Evolutionary conservation across 2,888 invertebrate genomes (phyloP).

Genomic region (Melanotus villosus): DNA sequence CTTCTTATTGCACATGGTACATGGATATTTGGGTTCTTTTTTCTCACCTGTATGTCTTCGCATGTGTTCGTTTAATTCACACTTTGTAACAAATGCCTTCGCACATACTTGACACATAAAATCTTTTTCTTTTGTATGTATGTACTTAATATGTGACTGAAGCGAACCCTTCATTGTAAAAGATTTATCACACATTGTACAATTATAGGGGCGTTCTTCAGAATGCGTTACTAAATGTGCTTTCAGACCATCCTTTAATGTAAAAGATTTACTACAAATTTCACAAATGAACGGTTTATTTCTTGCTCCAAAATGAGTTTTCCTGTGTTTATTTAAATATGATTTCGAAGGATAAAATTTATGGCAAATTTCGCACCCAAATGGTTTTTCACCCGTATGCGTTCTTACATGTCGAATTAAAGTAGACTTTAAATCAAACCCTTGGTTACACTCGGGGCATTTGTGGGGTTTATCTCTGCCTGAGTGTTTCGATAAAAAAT

Average conservation of each 20-base stretch:
- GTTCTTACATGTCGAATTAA: constrained; percentile 53
- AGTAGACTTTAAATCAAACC: constrained; percentile 53
- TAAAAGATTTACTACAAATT: constrained; percentile 41
- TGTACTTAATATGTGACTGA: constrained; percentile 32
- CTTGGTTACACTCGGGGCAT: constrained; percentile 52
- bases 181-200: constrained; percentile 31
- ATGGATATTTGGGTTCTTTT: constrained; percentile 31
- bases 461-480: constrained; percentile 43
- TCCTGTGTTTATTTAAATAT: constrained; percentile 38
- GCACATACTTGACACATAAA: constrained; percentile 42
- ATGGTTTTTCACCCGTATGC: constrained; percentile 52
- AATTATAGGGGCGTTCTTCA: constrained; percentile 29
- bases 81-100: constrained; percentile 38
- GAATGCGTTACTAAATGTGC: constrained; percentile 36
- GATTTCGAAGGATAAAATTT: constrained; percentile 44
- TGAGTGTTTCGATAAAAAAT: constrained; percentile 42
- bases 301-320: constrained; percentile 26
- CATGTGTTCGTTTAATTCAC: constrained; percentile 37
- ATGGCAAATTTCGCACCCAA: constrained; percentile 34
- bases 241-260: constrained; percentile 36
- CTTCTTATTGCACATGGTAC: constrained; percentile 34
- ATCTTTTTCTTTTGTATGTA: constrained; percentile 43
- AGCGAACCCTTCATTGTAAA: constrained; percentile 33
- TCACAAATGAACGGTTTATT: constrained; percentile 36
- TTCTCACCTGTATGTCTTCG: constrained; percentile 39